phyloP scores from a whole-genome alignment of 2,888 invertebrate genomes.

The Cataglyphis albicans region DNA sequence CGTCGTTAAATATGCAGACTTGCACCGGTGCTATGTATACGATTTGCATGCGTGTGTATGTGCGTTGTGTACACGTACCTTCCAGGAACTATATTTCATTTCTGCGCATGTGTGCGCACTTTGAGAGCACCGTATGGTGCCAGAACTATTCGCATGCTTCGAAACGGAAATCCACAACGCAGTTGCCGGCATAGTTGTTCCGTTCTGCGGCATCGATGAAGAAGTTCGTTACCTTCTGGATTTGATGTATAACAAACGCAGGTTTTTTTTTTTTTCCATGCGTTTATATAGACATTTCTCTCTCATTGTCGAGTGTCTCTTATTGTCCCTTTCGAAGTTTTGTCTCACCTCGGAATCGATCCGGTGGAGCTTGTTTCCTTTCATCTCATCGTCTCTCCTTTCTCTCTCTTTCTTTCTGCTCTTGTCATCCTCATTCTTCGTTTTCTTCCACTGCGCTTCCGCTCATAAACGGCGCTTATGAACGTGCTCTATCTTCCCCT shows the following conservation, averaged over 20 bases:
- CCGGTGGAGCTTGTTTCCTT: background rate
- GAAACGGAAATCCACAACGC: background rate
- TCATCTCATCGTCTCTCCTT: background rate
- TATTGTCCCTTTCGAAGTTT: background rate
- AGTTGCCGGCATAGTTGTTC: background rate
- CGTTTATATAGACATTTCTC: background rate
- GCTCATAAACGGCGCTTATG: background rate
- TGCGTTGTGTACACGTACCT: conserved; percentile 53
- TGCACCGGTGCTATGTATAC: conserved; percentile 17
- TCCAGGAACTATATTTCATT: conserved; percentile 74
- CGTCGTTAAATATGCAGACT: conserved; percentile 69
- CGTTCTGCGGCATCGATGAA: background rate
- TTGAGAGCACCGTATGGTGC: conserved; percentile 58
- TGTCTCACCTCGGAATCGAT: background rate
- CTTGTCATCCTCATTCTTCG: conserved; percentile 36
- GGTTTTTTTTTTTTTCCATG: background rate
- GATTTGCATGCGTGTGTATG: background rate
- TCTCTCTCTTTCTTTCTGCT: conserved; percentile 39
- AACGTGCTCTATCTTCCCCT: conserved; percentile 50
- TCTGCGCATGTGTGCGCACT: conserved; percentile 31
- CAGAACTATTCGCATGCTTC: conserved; percentile 60
- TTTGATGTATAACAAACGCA: background rate
- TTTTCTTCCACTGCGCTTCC: conserved; percentile 20
- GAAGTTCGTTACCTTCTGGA: background rate
- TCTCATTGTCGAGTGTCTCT: conserved; percentile 14